A percentile compares a stretch with the other conserved stretches of the same genome.
phyloP scores from a whole-genome alignment of 2,113 vertebrate species.

The Carassius carassius region DNA sequence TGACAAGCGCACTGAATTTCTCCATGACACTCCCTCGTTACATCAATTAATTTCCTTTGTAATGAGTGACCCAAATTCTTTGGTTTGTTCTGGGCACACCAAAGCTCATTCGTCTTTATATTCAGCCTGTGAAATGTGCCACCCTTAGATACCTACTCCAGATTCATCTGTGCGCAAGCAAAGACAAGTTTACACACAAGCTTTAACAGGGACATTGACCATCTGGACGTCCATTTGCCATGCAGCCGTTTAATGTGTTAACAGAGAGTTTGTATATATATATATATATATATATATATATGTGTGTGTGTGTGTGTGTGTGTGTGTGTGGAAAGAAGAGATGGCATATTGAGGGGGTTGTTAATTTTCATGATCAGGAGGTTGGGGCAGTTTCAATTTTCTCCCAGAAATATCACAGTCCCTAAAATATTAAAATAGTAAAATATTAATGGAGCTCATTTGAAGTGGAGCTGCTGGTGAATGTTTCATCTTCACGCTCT shows the following conservation, averaged over 20 bases:
- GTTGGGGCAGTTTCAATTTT: constrained; percentile 72
- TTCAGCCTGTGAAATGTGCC: not conserved
- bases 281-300: too few relatives aligned
- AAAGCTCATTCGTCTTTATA: constrained; percentile 19
- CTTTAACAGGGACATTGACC: not conserved
- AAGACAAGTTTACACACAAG: not conserved
- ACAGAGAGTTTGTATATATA: not conserved
- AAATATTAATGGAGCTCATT: constrained; percentile 71
- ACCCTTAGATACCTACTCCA: constrained; percentile 5
- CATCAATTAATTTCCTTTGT: constrained; percentile 9
- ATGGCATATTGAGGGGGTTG: constrained; percentile 63
- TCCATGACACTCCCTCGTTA: constrained; percentile 5
- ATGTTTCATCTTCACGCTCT: constrained; percentile 56
- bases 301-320: too few relatives aligned
- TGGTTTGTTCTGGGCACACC: constrained; percentile 10
- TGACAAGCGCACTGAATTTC: constrained; percentile 23
- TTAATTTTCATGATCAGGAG: constrained; percentile 69
- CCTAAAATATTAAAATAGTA: constrained; percentile 71
- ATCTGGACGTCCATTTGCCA: not conserved
- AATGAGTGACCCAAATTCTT: constrained; percentile 40
- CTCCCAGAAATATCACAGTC: constrained; percentile 66
- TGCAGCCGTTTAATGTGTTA: not conserved
- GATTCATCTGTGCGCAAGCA: not conserved
- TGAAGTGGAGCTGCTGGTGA: constrained; percentile 48
- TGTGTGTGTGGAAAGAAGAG: constrained; percentile 58